A percentile compares a stretch with the other conserved stretches of the same genome.
Evolutionary conservation across 2,113 vertebrate species (phyloP).

Genomic region (Nerophis lumbriciformis): DNA sequence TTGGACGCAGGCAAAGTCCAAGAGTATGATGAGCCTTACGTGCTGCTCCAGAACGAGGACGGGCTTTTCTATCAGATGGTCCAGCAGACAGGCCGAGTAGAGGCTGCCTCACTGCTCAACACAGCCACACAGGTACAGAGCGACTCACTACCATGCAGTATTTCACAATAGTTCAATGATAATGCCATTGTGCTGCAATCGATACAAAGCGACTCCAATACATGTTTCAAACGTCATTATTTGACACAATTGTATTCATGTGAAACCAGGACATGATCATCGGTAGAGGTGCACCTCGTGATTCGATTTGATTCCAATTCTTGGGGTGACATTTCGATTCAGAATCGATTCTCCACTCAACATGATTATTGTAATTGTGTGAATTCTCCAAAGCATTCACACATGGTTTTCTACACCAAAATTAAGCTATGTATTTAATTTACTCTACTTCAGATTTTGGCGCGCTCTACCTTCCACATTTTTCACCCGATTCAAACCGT

Average conservation of each 20-base stretch:
- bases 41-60: constrained; percentile 85
- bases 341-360: no score
- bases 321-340: no score
- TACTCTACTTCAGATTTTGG: no score
- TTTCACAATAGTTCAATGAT: neutral
- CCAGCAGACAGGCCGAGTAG: constrained; percentile 83
- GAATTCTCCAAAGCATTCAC: no score
- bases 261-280: no score
- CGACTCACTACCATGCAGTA: constrained; percentile 32
- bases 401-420: no score
- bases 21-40: constrained; percentile 85
- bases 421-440: no score
- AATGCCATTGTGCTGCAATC: neutral
- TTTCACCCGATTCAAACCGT: no score
- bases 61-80: constrained; percentile 90
- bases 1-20: constrained; percentile 85
- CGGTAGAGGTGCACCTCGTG: no score
- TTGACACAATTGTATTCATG: neutral
- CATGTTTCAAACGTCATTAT: neutral
- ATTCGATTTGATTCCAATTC: no score
- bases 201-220: neutral
- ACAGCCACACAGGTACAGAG: constrained; percentile 79
- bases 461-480: no score
- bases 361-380: no score
- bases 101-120: constrained; percentile 79